Conservation (phyloP, 2,888 invertebrate genomes). For the Tetragnatha montana region DNA sequence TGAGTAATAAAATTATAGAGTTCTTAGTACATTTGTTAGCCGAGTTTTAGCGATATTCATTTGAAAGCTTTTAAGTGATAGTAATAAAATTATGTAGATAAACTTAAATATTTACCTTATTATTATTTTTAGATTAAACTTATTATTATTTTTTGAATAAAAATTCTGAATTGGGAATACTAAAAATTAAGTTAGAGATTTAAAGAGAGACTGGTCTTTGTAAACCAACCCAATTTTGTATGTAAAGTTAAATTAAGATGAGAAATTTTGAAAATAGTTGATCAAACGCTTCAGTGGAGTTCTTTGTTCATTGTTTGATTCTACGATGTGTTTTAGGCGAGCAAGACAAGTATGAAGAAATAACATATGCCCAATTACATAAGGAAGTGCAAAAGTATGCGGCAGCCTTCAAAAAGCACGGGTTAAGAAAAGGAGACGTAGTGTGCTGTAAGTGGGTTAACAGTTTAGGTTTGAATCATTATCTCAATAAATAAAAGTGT, state of each 20-base stretch:
- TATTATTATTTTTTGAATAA: neutral
- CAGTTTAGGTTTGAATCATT: neutral
- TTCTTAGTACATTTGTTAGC: no score
- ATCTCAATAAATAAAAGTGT: neutral
- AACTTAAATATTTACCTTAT: neutral
- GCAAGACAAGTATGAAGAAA: conserved; percentile 9
- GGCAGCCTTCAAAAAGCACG: conserved; percentile 81
- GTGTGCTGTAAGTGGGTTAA: conserved; percentile 24
- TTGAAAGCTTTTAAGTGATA: neutral
- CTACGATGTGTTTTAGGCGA: neutral
- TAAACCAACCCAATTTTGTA: neutral
- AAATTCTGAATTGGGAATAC: no score
- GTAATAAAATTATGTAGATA: no score
- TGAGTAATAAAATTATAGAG: conserved; percentile 10
- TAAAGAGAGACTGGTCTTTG: no score
- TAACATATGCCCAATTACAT: conserved; percentile 7
- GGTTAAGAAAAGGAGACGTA: conserved; percentile 27
- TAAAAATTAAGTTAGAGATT: neutral
- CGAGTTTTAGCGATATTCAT: neutral
- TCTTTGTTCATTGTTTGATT: neutral
- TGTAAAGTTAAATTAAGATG: neutral
- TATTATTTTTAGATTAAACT: no score
- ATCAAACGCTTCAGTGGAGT: no score
- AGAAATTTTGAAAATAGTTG: no score
- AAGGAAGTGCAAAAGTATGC: conserved; percentile 82